A percentile compares a stretch with the other conserved stretches of the same genome.
Evolutionary conservation across 2,888 invertebrate species (phyloP).

Genomic region (Clanis bilineata): DNA sequence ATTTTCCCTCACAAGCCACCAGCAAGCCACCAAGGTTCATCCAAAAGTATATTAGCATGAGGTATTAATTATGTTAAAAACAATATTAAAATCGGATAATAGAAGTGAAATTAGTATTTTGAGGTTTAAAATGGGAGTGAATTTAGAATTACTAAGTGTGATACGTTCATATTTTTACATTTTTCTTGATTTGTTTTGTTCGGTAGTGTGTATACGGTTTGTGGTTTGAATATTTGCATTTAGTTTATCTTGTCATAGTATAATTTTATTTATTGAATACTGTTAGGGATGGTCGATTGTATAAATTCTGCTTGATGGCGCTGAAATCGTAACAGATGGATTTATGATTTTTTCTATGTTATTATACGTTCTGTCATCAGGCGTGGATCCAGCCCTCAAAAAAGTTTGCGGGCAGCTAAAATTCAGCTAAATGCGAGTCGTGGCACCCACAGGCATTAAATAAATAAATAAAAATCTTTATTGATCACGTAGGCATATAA

Average conservation of each 20-base stretch:
- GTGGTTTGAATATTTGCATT: constrained; percentile 4
- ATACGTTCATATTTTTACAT: neutral
- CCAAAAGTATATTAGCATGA: constrained; percentile 48
- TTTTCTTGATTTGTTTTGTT: neutral
- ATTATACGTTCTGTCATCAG: too few relatives aligned
- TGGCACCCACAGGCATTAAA: too few relatives aligned
- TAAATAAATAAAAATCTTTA: too few relatives aligned
- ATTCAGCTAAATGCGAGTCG: too few relatives aligned
- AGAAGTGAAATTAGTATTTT: neutral
- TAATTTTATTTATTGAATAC: constrained; percentile 9
- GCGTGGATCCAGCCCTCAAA: too few relatives aligned
- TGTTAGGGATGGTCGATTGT: neutral
- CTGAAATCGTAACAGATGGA: neutral
- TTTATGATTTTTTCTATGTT: neutral
- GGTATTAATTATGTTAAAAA: constrained; percentile 3
- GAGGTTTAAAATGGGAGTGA: neutral
- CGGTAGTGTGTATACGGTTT: neutral
- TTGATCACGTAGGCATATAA: too few relatives aligned
- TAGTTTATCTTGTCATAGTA: constrained; percentile 11
- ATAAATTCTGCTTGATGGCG: neutral
- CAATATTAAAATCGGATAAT: neutral
- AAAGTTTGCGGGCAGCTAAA: too few relatives aligned
- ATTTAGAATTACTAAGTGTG: neutral
- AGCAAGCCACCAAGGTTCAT: constrained; percentile 36
- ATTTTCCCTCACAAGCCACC: constrained; percentile 83